Conservation (phyloP, 2,888 invertebrate genomes). For the Lymantria dispar region DNA sequence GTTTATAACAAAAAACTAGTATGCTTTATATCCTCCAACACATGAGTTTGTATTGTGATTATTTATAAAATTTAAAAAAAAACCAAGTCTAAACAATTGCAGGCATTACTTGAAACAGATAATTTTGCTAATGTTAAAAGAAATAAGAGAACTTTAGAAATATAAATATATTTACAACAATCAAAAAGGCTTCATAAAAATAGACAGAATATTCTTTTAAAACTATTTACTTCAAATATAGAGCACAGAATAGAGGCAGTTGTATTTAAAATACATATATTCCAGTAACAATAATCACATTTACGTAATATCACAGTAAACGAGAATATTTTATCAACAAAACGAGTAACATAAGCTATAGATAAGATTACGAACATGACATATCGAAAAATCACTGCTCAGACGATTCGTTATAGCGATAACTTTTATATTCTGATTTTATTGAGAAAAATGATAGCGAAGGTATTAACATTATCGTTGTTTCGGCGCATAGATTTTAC, state of each 20-base stretch:
- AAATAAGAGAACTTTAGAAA: constrained; percentile 35
- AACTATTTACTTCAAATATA: constrained; percentile 36
- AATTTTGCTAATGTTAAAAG: constrained; percentile 12
- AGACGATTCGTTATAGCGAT: background rate
- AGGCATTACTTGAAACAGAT: too few relatives aligned
- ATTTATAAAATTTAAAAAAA: too few relatives aligned
- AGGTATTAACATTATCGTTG: background rate
- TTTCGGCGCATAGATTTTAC: too few relatives aligned
- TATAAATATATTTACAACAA: constrained; percentile 41
- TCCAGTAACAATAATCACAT: constrained; percentile 12
- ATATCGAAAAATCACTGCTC: background rate
- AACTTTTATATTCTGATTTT: background rate
- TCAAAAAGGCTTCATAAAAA: constrained; percentile 56
- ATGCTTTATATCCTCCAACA: too few relatives aligned
- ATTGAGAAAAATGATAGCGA: background rate
- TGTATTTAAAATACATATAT: constrained; percentile 6
- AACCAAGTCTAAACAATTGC: too few relatives aligned
- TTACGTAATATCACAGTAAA: constrained; percentile 32
- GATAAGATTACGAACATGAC: background rate
- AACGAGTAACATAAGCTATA: background rate
- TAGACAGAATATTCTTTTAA: constrained; percentile 39
- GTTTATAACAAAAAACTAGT: too few relatives aligned
- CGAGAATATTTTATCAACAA: constrained; percentile 13
- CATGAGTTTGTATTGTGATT: too few relatives aligned
- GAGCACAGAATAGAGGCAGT: constrained; percentile 14